Conservation (phyloP, 2,113 vertebrate genomes). For the Dasypus novemcinctus region DNA sequence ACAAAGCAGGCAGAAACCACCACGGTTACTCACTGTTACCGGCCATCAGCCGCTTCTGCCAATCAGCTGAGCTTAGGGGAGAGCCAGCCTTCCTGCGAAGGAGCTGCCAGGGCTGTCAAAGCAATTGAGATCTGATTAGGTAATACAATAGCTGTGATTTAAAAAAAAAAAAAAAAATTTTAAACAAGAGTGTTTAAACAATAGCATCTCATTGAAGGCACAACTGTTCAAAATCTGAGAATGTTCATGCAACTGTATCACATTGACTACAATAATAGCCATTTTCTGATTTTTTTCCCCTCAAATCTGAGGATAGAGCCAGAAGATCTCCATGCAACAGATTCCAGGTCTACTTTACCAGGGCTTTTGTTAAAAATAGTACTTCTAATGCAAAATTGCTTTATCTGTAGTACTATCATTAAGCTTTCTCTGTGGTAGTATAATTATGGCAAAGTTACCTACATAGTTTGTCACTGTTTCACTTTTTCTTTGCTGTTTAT, state of each 20-base stretch:
- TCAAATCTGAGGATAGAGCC: background rate
- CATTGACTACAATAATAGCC: background rate
- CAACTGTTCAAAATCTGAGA: constrained; percentile 5
- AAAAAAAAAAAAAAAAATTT: background rate
- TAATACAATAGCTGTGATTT: background rate
- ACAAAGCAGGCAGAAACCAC: background rate
- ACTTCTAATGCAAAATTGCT: background rate
- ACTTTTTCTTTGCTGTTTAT: constrained; percentile 35
- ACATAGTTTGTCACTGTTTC: background rate
- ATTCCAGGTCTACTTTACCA: background rate
- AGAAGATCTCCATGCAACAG: background rate
- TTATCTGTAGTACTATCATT: background rate
- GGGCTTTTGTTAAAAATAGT: background rate
- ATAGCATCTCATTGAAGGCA: constrained; percentile 13
- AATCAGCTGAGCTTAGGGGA: background rate
- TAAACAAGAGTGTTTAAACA: constrained; percentile 15
- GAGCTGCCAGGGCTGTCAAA: constrained; percentile 4
- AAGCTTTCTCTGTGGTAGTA: background rate
- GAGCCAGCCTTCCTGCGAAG: background rate
- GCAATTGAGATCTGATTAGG: background rate
- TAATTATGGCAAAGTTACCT: background rate
- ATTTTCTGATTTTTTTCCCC: constrained; percentile 51
- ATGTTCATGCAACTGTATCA: constrained; percentile 6
- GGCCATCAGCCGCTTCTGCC: background rate
- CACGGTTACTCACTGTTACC: background rate